phyloP scores from a whole-genome alignment of 2,113 vertebrate genomes.

The Syngnathus typhle region DNA sequence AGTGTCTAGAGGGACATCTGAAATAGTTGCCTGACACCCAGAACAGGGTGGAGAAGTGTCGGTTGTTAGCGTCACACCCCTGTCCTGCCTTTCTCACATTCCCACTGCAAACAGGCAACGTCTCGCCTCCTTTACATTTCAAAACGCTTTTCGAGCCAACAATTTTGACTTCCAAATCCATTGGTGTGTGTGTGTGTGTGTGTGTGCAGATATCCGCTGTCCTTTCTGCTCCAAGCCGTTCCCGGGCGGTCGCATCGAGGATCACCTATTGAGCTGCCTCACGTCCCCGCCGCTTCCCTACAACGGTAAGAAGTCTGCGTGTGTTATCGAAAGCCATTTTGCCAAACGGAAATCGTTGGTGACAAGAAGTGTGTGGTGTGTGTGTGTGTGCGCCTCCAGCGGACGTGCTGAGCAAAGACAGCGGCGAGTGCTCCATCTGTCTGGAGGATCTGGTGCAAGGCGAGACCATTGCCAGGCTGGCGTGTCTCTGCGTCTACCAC shows the following conservation, averaged over 20 bases:
- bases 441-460: slow-evolving; percentile 73
- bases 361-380: background rate
- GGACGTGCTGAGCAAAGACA: slow-evolving; percentile 74
- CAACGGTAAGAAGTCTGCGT: slow-evolving; percentile 65
- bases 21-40: no score
- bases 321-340: background rate
- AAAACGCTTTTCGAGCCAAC: background rate
- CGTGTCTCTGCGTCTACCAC: slow-evolving; percentile 77
- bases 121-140: no score
- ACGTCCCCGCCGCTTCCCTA: slow-evolving; percentile 73
- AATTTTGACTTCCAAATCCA: background rate
- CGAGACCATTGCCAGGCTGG: slow-evolving; percentile 74
- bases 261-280: slow-evolving; percentile 76
- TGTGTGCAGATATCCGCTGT: slow-evolving; percentile 68
- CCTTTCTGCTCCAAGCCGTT: slow-evolving; percentile 76
- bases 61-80: no score
- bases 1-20: no score
- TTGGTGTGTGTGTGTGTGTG: slow-evolving; percentile 2
- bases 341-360: no score
- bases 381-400: slow-evolving; percentile 46
- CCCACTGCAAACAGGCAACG: no score
- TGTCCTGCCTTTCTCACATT: no score
- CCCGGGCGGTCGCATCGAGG: slow-evolving; percentile 72
- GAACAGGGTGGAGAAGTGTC: no score
- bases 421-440: slow-evolving; percentile 76